Base-by-base conservation (phyloP, 2,888 invertebrate genomes). In the Mactromeris polynyma region DNA sequence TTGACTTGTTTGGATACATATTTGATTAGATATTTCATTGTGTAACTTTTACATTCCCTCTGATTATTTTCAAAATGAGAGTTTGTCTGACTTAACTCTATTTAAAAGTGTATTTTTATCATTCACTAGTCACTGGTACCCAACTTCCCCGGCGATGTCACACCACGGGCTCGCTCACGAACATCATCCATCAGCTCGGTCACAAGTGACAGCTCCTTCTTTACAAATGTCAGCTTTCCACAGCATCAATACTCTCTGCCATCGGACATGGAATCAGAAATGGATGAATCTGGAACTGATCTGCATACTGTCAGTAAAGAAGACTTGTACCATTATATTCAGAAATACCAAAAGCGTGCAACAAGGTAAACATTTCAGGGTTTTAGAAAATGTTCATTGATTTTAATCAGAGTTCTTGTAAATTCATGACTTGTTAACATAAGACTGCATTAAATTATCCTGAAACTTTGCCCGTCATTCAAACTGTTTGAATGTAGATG, bases 241-340 rank as follows among this genome's bases (percentile, higher is more conserved):
- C 93, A 93, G 42, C 94, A 93, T 51, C 94, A 94, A 85, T 95
- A 95, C 86, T 86, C 91, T 9, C 81, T 95, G 40, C 95, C 95
- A 0, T 96, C 96, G 14, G 96, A 96, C 88, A 93, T 94, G 73
- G 96, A 96, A 89, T 95, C 95, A 81, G 96, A 96, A 83, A 92
- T 95, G 83, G 96, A 96, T 73, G 95, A 95, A 51, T 93, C 84
- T 0, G 90, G 93, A 0, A 93, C 94, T 2, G 93, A 94, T 81
- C 89, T 95, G 1, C 94, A 94, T 81, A 91, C 93, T 7, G 93
- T 94, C 85, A 94, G 93, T 81, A 96, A 96, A 79, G 95, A 96
- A 46, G 95, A 96, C 80, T 91, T 96, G 21, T 96, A 94, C 83
- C 93, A 93, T 58, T 92, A 94, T 73, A 94, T 95, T 54, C 95